phyloP scores from a whole-genome alignment of 53 echinoderm and acorn worm species.

The Echinometra lucunter region DNA sequence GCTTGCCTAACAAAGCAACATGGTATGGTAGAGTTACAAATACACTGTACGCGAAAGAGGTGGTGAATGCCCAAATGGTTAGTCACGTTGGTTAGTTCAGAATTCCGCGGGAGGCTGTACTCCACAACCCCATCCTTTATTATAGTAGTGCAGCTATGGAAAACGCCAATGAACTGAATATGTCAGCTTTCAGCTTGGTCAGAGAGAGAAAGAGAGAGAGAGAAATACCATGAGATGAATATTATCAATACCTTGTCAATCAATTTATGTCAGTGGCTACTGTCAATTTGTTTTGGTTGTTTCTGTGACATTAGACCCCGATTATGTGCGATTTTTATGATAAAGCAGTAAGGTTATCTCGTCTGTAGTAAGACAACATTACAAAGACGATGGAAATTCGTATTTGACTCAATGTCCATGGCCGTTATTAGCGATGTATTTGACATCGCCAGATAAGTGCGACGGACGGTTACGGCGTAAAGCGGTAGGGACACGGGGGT shows the following conservation, averaged over 20 bases:
- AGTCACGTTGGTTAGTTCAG: too few relatives aligned
- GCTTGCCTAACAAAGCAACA: too few relatives aligned
- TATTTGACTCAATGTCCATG: not conserved
- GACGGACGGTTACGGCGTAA: not conserved
- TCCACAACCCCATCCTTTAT: too few relatives aligned
- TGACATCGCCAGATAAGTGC: not conserved
- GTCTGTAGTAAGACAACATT: not conserved
- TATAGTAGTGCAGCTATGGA: too few relatives aligned
- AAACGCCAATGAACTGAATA: too few relatives aligned
- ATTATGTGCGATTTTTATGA: not conserved
- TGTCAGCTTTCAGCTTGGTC: not conserved
- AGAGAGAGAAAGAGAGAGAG: too few relatives aligned
- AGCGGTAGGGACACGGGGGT: too few relatives aligned
- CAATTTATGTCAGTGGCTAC: not conserved
- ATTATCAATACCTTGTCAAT: not conserved
- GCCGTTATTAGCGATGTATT: not conserved
- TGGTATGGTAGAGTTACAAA: too few relatives aligned
- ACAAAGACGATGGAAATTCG: not conserved
- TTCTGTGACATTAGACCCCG: not conserved
- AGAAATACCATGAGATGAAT: not conserved
- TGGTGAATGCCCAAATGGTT: too few relatives aligned
- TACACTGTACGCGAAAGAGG: too few relatives aligned
- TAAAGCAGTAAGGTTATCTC: not conserved
- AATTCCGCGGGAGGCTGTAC: too few relatives aligned
- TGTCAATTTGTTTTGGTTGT: not conserved